Conservation (phyloP, 2,797 vertebrate species). For the Meda fulgida region DNA sequence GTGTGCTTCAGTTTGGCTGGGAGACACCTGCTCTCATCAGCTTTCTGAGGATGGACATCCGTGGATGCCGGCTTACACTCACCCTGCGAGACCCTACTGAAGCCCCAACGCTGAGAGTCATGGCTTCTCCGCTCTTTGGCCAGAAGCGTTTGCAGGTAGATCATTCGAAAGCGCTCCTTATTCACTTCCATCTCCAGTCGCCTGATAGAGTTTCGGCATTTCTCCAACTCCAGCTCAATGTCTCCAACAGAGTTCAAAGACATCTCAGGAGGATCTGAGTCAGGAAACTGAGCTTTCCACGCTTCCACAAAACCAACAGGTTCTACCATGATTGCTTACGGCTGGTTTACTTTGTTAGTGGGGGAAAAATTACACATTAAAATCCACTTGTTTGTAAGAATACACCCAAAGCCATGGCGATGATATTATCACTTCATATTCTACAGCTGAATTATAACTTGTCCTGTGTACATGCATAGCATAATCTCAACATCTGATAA, state of each 20-base stretch:
- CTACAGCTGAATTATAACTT: neutral
- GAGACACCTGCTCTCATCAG: constrained; percentile 76
- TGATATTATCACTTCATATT: neutral
- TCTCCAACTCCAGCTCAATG: constrained; percentile 95
- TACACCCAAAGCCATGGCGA: neutral
- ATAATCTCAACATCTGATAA: constrained; percentile 23
- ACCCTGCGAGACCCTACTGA: constrained; percentile 83
- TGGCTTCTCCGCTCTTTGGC: constrained; percentile 97
- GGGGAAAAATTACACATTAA: neutral
- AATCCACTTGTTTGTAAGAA: constrained; percentile 12
- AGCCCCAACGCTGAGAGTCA: constrained; percentile 96
- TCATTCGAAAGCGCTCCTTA: constrained; percentile 99
- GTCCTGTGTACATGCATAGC: constrained; percentile 5
- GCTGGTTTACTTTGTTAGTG: neutral
- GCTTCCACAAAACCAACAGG: constrained; percentile 97
- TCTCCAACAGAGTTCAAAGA: constrained; percentile 91
- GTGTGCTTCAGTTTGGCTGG: constrained; percentile 79
- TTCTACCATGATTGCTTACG: constrained; percentile 88
- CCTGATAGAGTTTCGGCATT: constrained; percentile 92
- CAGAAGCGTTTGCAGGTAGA: constrained; percentile 97
- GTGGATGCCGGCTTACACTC: constrained; percentile 71
- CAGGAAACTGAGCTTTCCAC: constrained; percentile 97
- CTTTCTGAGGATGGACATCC: constrained; percentile 72
- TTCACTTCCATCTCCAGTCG: constrained; percentile 97
- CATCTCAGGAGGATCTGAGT: constrained; percentile 96